Evolutionary conservation across 1,140 invertebrate species (phyloP).

Genomic region (Oedothorax gibbosus): DNA sequence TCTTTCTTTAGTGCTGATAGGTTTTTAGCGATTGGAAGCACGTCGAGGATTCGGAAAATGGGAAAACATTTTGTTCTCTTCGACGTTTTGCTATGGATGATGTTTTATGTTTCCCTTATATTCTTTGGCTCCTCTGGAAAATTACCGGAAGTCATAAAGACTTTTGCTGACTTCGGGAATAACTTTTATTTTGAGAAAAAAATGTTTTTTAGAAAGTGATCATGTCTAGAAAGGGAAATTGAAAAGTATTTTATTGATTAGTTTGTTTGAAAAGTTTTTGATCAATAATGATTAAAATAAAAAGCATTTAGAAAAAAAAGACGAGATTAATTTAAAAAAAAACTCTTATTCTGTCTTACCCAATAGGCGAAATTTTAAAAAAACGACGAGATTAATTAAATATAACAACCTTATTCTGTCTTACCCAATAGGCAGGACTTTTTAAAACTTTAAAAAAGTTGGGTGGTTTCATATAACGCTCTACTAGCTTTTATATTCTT

Average conservation of each 20-base stretch:
- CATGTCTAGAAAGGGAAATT: neutral
- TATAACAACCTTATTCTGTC: too few species aligned
- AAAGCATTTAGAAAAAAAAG: neutral
- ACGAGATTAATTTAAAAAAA: too few species aligned
- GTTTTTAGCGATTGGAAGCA: slow-evolving; percentile 35
- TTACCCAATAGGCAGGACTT: too few species aligned
- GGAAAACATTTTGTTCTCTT: slow-evolving; percentile 35
- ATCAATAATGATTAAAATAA: neutral
- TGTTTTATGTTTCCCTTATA: slow-evolving; percentile 18
- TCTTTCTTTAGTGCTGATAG: slow-evolving; percentile 46
- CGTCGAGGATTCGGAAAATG: slow-evolving; percentile 33
- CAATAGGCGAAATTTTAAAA: too few species aligned
- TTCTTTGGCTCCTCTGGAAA: slow-evolving; percentile 1
- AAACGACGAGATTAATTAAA: too few species aligned
- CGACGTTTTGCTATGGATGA: slow-evolving; percentile 25
- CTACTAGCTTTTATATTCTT: too few species aligned
- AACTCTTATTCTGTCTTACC: too few species aligned
- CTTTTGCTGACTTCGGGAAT: slow-evolving; percentile 16
- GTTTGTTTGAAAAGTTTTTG: neutral
- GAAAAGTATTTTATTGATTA: neutral
- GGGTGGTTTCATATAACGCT: too few species aligned
- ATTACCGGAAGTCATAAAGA: slow-evolving; percentile 34
- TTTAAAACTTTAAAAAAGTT: too few species aligned
- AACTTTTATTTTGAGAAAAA: neutral
- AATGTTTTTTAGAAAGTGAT: slow-evolving; percentile 13